Percentiles rank a stretch among this genome's conserved stretches.
Conservation (phyloP, 2,888 invertebrate genomes). For the Odontothrips loti region DNA sequence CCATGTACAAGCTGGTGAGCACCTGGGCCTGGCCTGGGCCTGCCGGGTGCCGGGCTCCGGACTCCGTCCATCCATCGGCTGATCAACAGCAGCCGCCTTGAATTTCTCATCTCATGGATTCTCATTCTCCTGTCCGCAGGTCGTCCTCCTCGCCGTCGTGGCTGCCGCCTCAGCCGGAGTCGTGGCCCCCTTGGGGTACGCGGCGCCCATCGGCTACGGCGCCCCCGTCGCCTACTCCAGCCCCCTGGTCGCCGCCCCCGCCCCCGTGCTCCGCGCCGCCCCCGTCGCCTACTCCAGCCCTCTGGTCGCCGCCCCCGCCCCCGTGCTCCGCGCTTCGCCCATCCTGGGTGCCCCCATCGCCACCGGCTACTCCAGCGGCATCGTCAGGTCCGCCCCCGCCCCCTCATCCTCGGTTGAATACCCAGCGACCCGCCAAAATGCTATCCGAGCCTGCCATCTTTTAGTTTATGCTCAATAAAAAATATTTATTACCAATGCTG, state of each 20-base stretch:
- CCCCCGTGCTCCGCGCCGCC: background rate
- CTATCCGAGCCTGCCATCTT: background rate
- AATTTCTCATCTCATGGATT: no score
- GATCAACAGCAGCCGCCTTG: no score
- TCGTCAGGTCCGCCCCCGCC: background rate
- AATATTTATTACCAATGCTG: background rate
- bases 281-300: conserved; percentile 15
- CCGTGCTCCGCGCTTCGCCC: background rate
- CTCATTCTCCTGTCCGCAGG: background rate
- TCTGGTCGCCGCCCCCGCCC: background rate
- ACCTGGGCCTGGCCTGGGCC: background rate
- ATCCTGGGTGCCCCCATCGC: background rate
- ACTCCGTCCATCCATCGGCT: background rate
- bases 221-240: background rate
- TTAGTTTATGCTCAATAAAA: background rate
- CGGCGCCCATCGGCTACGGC: no score
- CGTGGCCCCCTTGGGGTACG: background rate
- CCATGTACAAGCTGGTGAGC: conserved; percentile 3
- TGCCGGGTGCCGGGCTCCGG: background rate
- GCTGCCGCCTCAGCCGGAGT: background rate
- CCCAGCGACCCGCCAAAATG: background rate
- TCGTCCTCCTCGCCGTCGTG: background rate
- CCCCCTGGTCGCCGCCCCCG: background rate
- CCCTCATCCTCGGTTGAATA: background rate
- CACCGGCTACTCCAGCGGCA: background rate